A percentile compares a stretch with the other conserved stretches of the same genome.
Conservation (phyloP, 2,888 invertebrate genomes). For the Machimus rusticus region DNA sequence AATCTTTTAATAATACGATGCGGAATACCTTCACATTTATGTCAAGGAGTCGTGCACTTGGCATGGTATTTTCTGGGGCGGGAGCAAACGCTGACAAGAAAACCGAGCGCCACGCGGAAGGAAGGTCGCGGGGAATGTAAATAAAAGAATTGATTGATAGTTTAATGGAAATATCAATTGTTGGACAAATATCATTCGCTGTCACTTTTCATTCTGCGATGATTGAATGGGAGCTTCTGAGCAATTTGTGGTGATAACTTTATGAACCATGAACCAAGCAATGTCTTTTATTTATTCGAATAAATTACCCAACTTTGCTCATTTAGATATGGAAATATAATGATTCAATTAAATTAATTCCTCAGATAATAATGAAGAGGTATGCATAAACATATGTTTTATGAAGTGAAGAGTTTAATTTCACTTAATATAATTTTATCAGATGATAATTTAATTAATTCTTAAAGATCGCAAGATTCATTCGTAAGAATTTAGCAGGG, state of each 20-base stretch:
- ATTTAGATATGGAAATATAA: neutral
- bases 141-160: neutral
- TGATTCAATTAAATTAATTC: neutral
- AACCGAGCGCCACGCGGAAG: neutral
- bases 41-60: constrained; percentile 10
- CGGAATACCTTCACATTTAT: constrained; percentile 17
- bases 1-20: constrained; percentile 24
- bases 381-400: neutral
- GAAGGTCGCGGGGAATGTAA: neutral
- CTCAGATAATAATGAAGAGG: neutral
- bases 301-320: neutral
- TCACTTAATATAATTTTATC: neutral
- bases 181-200: neutral
- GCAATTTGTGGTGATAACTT: neutral
- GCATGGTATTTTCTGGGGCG: neutral
- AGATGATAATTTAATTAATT: neutral
- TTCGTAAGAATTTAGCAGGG: neutral
- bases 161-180: neutral
- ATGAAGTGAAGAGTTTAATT: neutral
- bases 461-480: neutral
- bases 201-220: neutral
- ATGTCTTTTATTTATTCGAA: neutral
- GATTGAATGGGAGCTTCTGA: neutral
- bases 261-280: neutral
- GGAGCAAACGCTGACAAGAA: neutral